Evolutionary conservation across 1,140 invertebrate species (phyloP).

Genomic region (Anagrus nilaparvatae): DNA sequence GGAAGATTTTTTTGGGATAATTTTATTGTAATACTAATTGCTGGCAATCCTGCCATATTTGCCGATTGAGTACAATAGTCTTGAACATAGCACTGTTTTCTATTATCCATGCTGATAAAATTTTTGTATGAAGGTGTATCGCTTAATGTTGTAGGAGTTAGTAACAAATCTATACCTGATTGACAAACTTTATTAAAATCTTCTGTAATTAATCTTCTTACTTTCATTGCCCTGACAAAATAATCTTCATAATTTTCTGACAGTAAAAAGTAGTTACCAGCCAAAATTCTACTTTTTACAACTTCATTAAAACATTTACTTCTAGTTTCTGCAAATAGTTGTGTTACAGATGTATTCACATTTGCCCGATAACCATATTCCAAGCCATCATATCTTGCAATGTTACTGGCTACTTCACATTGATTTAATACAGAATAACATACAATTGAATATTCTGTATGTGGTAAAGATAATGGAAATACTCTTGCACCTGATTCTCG

Average conservation of each 20-base stretch:
- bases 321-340: constrained; percentile 71
- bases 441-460: constrained; percentile 79
- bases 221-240: constrained; percentile 81
- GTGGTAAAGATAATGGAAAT: constrained; percentile 65
- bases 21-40: constrained; percentile 76
- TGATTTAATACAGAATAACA: constrained; percentile 91
- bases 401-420: constrained; percentile 96
- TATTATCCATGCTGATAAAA: constrained; percentile 68
- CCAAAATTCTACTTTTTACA: constrained; percentile 85
- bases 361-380: constrained; percentile 76
- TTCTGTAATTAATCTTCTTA: constrained; percentile 75
- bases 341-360: constrained; percentile 64
- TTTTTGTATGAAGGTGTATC: constrained; percentile 74
- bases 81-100: constrained; percentile 77
- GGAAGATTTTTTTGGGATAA: constrained; percentile 73
- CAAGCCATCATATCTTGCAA: constrained; percentile 94
- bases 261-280: constrained; percentile 94
- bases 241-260: constrained; percentile 87
- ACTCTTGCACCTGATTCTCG: constrained; percentile 61
- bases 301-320: constrained; percentile 78
- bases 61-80: constrained; percentile 93
- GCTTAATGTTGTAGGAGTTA: constrained; percentile 85
- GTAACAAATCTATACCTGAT: constrained; percentile 63
- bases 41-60: constrained; percentile 93
- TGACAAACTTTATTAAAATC: constrained; percentile 76